A percentile compares a stretch with the other conserved stretches of the same genome.
These are phyloP conservation scores for Drosophila peninsularis DNA, from an alignment of 2,888 invertebrate genomes.

Conservation along the genomic window DNA sequence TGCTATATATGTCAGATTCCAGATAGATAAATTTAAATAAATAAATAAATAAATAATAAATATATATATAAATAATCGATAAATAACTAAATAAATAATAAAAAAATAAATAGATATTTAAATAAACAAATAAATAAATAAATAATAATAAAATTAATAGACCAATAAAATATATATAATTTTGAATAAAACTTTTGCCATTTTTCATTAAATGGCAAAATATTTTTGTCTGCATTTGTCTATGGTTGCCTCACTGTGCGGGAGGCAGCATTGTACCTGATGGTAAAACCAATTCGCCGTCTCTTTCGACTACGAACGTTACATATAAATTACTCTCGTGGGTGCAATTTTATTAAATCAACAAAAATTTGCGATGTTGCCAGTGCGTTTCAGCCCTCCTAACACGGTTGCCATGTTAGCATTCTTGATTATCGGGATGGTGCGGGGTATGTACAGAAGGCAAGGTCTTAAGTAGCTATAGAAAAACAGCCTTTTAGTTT, in stretches of 20 bases:
- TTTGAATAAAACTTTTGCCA: too few species aligned
- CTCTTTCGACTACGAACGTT: constrained; percentile 73
- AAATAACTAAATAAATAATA: too few species aligned
- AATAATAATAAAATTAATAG: too few species aligned
- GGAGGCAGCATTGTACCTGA: constrained; percentile 60
- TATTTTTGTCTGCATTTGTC: neutral
- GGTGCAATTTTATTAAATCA: constrained; percentile 85
- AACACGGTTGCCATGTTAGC: constrained; percentile 21
- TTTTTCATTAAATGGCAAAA: too few species aligned
- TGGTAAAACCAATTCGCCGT: constrained; percentile 75
- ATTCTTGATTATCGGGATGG: constrained; percentile 23
- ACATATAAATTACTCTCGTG: constrained; percentile 84
- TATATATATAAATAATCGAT: too few species aligned
- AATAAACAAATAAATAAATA: too few species aligned
- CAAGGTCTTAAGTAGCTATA: constrained; percentile 63
- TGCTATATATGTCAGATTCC: too few species aligned
- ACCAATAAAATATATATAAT: too few species aligned
- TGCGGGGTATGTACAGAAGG: neutral
- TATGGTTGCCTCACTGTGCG: constrained; percentile 56
- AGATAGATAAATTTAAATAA: too few species aligned
- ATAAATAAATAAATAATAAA: too few species aligned
- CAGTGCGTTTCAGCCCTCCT: constrained; percentile 46
- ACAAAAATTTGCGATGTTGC: constrained; percentile 83
- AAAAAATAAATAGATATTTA: too few species aligned
- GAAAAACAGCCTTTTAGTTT: constrained; percentile 28